Conservation (phyloP, 2,888 invertebrate species). For the Xylophagus ater region DNA sequence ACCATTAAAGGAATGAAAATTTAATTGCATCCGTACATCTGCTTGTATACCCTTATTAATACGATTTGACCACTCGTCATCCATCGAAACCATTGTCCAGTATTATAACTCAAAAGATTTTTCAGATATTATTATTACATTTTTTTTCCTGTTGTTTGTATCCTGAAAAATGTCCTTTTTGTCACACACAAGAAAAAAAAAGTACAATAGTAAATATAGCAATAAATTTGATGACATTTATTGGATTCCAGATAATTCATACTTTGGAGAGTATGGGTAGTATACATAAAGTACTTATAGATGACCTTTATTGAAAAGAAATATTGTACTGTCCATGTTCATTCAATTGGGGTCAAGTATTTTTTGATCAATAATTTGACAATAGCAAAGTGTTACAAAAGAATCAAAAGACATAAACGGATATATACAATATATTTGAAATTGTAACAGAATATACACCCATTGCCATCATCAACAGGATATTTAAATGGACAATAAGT, state of each 20-base stretch:
- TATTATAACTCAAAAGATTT: slow-evolving; percentile 3
- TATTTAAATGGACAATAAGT: too few relatives aligned
- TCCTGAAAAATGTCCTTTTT: slow-evolving; percentile 14
- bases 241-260: slow-evolving; percentile 13
- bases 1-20: slow-evolving; percentile 16
- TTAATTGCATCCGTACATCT: slow-evolving; percentile 15
- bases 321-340: slow-evolving; percentile 13
- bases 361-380: slow-evolving; percentile 15
- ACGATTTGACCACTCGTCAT: slow-evolving; percentile 15
- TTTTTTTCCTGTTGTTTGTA: slow-evolving; percentile 7
- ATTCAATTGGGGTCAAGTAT: slow-evolving; percentile 14
- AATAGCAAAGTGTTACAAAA: slow-evolving; percentile 10
- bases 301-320: neutral
- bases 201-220: slow-evolving; percentile 15
- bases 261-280: slow-evolving; percentile 1
- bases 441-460: too few relatives aligned
- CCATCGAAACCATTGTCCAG: slow-evolving; percentile 12
- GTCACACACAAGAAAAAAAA: too few relatives aligned
- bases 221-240: slow-evolving; percentile 18
- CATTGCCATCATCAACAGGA: too few relatives aligned
- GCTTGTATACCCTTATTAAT: slow-evolving; percentile 10
- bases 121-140: slow-evolving; percentile 13
- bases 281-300: slow-evolving; percentile 1
- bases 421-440: too few relatives aligned
- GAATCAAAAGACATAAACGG: slow-evolving; percentile 10